Evolutionary conservation across 2,888 invertebrate species (phyloP).

Genomic region (Drosophila ustulata): DNA sequence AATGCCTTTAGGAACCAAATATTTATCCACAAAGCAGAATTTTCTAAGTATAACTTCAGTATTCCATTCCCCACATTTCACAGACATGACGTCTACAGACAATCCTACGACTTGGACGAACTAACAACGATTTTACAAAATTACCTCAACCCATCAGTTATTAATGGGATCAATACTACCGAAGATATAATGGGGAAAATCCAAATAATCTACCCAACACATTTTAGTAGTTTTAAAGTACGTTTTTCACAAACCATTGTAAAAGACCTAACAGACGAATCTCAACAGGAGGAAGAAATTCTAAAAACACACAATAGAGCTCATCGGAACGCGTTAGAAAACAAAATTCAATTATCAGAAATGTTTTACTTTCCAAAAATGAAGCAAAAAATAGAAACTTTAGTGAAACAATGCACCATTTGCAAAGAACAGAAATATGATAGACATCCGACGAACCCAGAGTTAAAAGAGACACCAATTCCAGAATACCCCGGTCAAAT

Average conservation of each 20-base stretch:
- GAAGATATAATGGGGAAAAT: not conserved
- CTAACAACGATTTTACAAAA: not conserved
- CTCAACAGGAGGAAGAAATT: no score
- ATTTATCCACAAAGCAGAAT: not conserved
- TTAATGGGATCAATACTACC: not conserved
- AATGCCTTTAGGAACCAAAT: not conserved
- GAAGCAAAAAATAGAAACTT: not conserved
- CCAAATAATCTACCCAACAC: not conserved
- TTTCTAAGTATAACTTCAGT: not conserved
- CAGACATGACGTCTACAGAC: not conserved
- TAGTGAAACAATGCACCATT: not conserved
- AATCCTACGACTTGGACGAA: no score
- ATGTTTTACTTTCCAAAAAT: not conserved
- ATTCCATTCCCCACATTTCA: not conserved
- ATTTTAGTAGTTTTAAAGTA: no score
- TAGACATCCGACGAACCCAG: not conserved
- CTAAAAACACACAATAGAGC: no score
- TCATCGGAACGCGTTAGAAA: no score
- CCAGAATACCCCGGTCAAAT: no score
- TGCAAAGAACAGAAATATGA: conserved; percentile 1
- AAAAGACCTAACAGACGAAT: no score
- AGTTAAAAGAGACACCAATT: no score
- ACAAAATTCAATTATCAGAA: no score
- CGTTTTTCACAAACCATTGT: no score
- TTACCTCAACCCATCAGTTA: not conserved